Conservation (phyloP, 1,140 invertebrate genomes). For the Procambarus clarkii region DNA sequence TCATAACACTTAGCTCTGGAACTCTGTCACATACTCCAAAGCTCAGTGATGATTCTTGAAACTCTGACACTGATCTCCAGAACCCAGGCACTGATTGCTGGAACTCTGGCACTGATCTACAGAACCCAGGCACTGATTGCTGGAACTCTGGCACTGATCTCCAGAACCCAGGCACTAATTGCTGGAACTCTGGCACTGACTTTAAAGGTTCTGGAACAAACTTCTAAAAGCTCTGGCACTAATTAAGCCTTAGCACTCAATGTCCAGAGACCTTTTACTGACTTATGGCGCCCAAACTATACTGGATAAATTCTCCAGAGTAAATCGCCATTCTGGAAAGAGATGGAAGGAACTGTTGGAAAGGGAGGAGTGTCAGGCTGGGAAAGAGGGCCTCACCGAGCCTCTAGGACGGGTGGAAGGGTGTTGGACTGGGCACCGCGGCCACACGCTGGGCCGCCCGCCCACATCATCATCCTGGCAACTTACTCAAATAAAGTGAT, state of each 20-base stretch:
- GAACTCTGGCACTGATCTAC: background rate
- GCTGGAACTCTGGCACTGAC: too few relatives aligned
- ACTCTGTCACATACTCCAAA: too few relatives aligned
- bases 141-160: too few relatives aligned
- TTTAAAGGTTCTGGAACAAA: too few relatives aligned
- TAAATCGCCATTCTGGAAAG: background rate
- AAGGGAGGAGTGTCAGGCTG: background rate
- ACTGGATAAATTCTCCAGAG: background rate
- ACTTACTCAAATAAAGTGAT: conserved; percentile 64
- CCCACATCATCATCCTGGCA: conserved; percentile 48
- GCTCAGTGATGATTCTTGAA: too few relatives aligned
- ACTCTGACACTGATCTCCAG: too few relatives aligned
- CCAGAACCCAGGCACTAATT: too few relatives aligned
- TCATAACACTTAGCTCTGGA: too few relatives aligned
- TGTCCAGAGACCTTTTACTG: background rate
- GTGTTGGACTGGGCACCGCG: background rate
- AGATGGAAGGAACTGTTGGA: background rate
- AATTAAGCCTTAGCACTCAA: too few relatives aligned
- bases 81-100: too few relatives aligned
- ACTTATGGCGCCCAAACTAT: background rate
- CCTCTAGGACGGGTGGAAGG: conserved; percentile 5
- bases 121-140: background rate
- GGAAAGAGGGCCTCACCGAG: background rate
- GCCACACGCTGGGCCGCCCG: background rate
- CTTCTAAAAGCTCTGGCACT: too few relatives aligned